Evolutionary conservation across 2,888 invertebrate species (phyloP).

Genomic region (Hemicrepidius hirtus): DNA sequence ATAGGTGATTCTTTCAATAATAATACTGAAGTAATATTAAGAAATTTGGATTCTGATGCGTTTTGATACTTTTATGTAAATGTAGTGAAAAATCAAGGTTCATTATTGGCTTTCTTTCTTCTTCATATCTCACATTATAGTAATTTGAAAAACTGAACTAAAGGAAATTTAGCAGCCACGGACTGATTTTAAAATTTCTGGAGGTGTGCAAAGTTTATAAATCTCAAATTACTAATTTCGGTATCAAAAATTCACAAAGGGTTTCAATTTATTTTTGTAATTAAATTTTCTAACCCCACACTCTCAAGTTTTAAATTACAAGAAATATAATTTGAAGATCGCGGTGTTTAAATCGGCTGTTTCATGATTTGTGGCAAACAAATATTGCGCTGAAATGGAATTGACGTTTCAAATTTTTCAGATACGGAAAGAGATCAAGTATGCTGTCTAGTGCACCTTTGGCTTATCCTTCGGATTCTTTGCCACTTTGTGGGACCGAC

Average conservation of each 20-base stretch:
- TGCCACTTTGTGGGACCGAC: constrained; percentile 52
- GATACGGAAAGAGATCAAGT: constrained; percentile 68
- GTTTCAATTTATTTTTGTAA: constrained; percentile 20
- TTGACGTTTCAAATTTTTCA: constrained; percentile 53
- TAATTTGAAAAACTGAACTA: too few species aligned
- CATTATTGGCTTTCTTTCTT: too few species aligned
- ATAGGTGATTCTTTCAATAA: too few species aligned
- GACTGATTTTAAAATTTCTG: not conserved
- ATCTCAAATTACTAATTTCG: constrained; percentile 2
- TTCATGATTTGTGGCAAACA: not conserved
- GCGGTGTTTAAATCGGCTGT: not conserved
- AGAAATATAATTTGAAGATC: not conserved
- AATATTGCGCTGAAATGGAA: not conserved
- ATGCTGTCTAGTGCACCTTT: constrained; percentile 59
- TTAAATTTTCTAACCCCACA: constrained; percentile 10
- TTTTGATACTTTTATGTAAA: too few species aligned
- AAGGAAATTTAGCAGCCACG: not conserved
- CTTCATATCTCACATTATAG: too few species aligned
- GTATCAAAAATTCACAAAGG: constrained; percentile 29
- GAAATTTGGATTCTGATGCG: too few species aligned
- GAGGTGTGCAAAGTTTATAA: not conserved
- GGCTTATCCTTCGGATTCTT: constrained; percentile 57
- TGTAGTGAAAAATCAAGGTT: too few species aligned
- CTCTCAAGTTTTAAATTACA: constrained; percentile 13
- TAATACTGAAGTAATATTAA: too few species aligned